Percentiles rank a stretch among this genome's conserved stretches.
Evolutionary conservation across 2,888 invertebrate genomes (phyloP).

Genomic region (Drosophila rellima): DNA sequence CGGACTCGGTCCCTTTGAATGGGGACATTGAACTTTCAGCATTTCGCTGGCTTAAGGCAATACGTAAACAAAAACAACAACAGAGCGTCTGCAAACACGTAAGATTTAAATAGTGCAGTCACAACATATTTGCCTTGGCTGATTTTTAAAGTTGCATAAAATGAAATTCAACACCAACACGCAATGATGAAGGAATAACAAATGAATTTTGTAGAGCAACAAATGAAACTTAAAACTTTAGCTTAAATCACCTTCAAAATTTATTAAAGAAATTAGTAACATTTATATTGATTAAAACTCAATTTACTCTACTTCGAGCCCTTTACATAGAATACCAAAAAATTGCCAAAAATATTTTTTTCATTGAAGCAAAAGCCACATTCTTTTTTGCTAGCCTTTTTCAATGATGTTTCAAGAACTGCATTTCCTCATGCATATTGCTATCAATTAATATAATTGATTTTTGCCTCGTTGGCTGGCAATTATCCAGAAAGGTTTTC

Average conservation of each 20-base stretch:
- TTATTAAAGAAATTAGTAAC: constrained; percentile 1
- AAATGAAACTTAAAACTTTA: not conserved
- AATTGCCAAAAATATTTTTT: not conserved
- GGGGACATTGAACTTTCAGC: constrained; percentile 72
- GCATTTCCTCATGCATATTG: constrained; percentile 23
- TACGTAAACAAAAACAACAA: constrained; percentile 11
- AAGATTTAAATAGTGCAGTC: constrained; percentile 64
- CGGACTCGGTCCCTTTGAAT: constrained; percentile 47
- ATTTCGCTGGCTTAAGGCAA: constrained; percentile 42
- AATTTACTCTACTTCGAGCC: not conserved
- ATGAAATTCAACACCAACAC: constrained; percentile 65
- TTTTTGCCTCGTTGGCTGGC: constrained; percentile 34
- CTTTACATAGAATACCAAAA: not conserved
- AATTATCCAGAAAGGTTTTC: constrained; percentile 65
- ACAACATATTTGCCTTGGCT: constrained; percentile 53
- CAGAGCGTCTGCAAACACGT: constrained; percentile 50
- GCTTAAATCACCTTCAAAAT: not conserved
- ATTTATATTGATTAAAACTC: not conserved
- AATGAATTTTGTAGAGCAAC: not conserved
- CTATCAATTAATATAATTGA: constrained; percentile 68
- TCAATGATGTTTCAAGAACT: constrained; percentile 4
- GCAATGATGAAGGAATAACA: constrained; percentile 47
- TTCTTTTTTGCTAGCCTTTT: constrained; percentile 3
- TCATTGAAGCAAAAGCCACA: not conserved
- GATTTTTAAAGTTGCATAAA: constrained; percentile 52